Conservation (phyloP, 2,797 vertebrate genomes). For the Botia kubotai region DNA sequence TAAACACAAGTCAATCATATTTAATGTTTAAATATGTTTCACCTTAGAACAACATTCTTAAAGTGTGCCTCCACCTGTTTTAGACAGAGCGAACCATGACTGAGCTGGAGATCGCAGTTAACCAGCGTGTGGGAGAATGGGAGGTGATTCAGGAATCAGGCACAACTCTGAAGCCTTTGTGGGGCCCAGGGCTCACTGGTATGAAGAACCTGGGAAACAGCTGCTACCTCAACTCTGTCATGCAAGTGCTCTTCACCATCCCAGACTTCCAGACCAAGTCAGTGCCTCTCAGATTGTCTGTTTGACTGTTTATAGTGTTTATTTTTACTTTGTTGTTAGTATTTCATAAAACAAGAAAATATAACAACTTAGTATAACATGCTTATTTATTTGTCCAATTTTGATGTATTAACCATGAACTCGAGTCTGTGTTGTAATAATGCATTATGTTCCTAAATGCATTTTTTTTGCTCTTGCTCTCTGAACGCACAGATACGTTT, state of each 20-base stretch:
- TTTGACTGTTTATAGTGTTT: not conserved
- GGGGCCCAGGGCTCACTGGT: constrained; percentile 91
- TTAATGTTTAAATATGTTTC: not conserved
- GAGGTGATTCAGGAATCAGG: constrained; percentile 98
- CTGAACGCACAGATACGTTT: constrained; percentile 85
- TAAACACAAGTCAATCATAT: too few relatives aligned
- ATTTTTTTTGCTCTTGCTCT: not conserved
- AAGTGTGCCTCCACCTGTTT: not conserved
- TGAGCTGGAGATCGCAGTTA: constrained; percentile 97
- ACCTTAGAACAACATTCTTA: constrained; percentile 9
- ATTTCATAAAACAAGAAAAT: too few relatives aligned
- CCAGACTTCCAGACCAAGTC: constrained; percentile 97
- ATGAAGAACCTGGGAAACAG: constrained; percentile 99
- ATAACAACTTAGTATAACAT: too few relatives aligned
- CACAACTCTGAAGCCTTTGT: constrained; percentile 89
- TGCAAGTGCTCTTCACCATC: constrained; percentile 99
- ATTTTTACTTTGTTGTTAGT: too few relatives aligned
- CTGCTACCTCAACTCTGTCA: constrained; percentile 99
- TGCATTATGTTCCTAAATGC: constrained; percentile 1
- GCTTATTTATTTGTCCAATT: too few relatives aligned
- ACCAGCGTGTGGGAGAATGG: constrained; percentile 98
- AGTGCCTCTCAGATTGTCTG: constrained; percentile 53
- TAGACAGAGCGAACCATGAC: constrained; percentile 99
- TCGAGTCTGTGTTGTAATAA: not conserved
- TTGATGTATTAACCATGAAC: not conserved